phyloP scores from a whole-genome alignment of 1,140 invertebrate species.

The Vollenhovia emeryi region DNA sequence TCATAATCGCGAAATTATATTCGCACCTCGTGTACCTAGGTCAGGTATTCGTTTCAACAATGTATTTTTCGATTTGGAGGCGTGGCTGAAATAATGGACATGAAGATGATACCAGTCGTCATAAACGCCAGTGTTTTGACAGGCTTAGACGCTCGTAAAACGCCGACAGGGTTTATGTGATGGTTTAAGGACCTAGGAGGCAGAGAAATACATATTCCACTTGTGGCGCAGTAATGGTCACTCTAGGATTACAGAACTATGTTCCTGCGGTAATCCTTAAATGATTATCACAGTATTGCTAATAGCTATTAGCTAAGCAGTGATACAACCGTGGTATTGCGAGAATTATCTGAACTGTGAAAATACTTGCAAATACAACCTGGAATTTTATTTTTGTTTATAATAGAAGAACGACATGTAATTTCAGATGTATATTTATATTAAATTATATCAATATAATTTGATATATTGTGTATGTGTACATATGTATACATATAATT shows the following conservation, averaged over 20 bases:
- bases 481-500: background rate
- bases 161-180: conserved; percentile 11
- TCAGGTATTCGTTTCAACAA: conserved; percentile 26
- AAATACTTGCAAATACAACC: background rate
- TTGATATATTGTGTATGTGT: background rate
- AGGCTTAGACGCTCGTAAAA: conserved; percentile 68
- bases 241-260: background rate
- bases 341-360: background rate
- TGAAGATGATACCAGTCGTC: conserved; percentile 63
- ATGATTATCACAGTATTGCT: conserved; percentile 27
- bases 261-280: background rate
- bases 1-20: conserved; percentile 19
- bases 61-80: conserved; percentile 59
- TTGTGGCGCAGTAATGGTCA: background rate
- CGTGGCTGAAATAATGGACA: conserved; percentile 69
- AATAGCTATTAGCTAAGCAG: background rate
- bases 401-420: background rate
- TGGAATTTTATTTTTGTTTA: background rate
- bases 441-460: background rate
- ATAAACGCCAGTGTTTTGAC: conserved; percentile 66
- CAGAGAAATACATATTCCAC: background rate
- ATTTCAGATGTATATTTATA: too few species aligned
- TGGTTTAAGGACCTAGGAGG: background rate
- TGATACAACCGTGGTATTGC: background rate
- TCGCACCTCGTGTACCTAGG: background rate